phyloP scores from a whole-genome alignment of 2,113 vertebrate species.

The Cebidichthys violaceus region DNA sequence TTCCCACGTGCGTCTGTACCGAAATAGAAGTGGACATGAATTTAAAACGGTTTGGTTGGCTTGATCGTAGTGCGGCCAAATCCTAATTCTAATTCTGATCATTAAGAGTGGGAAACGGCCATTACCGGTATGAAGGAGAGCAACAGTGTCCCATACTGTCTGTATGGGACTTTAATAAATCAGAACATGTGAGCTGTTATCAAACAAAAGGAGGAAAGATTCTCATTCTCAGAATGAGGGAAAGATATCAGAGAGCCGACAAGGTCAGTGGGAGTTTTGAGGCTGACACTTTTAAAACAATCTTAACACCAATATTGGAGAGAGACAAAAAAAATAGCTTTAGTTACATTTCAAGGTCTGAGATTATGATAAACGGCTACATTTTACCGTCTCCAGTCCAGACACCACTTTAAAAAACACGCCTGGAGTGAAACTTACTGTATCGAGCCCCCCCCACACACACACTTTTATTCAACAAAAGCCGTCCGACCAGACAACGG shows the following conservation, averaged over 20 bases:
- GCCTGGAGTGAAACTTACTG: neutral
- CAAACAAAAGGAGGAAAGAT: neutral
- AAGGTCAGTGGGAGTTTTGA: slow-evolving; percentile 35
- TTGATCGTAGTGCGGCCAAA: neutral
- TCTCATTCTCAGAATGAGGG: neutral
- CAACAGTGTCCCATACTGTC: neutral
- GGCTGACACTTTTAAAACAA: neutral
- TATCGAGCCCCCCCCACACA: neutral
- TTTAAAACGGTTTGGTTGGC: neutral
- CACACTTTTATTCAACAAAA: neutral
- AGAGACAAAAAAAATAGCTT: neutral
- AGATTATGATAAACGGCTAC: slow-evolving; percentile 26
- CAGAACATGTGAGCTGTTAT: neutral
- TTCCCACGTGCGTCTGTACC: too few relatives aligned
- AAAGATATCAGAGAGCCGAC: slow-evolving; percentile 12
- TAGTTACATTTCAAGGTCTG: neutral
- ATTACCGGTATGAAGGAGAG: neutral
- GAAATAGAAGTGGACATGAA: too few relatives aligned
- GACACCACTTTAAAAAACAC: neutral
- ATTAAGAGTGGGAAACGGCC: neutral
- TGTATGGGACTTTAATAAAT: neutral
- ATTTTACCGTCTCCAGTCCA: slow-evolving; percentile 4
- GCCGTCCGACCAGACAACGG: neutral
- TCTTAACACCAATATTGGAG: neutral
- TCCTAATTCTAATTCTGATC: neutral